phyloP scores from a whole-genome alignment of 2,888 invertebrate genomes.

The Orthosia cruda region DNA sequence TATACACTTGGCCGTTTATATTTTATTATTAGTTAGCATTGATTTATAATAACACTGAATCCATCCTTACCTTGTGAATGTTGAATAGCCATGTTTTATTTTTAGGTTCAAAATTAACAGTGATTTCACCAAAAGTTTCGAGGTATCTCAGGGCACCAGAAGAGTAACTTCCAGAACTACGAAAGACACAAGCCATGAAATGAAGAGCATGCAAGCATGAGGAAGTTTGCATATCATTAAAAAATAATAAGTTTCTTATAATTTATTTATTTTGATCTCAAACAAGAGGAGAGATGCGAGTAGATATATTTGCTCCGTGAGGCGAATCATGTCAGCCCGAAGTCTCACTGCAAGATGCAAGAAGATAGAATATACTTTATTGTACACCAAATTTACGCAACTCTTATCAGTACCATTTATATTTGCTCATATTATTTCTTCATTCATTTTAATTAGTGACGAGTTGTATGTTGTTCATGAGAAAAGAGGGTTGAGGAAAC shows the following conservation, averaged over 20 bases:
- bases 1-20: neutral
- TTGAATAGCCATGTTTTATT: conserved; percentile 14
- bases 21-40: no score
- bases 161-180: conserved; percentile 7
- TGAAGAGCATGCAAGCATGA: neutral
- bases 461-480: neutral
- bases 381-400: no score
- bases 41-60: neutral
- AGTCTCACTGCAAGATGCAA: no score
- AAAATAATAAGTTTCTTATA: no score
- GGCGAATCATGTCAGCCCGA: no score
- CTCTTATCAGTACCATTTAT: neutral
- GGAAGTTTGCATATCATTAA: no score
- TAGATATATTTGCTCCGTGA: no score
- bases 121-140: neutral
- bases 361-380: no score
- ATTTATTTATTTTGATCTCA: no score
- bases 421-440: neutral
- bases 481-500: neutral
- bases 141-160: conserved; percentile 1
- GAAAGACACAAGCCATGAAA: conserved; percentile 16
- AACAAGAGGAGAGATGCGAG: no score
- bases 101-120: conserved; percentile 46
- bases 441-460: neutral
- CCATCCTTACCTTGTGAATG: neutral